Percentiles rank a stretch among this genome's conserved stretches.
phyloP scores from a whole-genome alignment of 2,797 vertebrate genomes.

The Myotis myotis region DNA sequence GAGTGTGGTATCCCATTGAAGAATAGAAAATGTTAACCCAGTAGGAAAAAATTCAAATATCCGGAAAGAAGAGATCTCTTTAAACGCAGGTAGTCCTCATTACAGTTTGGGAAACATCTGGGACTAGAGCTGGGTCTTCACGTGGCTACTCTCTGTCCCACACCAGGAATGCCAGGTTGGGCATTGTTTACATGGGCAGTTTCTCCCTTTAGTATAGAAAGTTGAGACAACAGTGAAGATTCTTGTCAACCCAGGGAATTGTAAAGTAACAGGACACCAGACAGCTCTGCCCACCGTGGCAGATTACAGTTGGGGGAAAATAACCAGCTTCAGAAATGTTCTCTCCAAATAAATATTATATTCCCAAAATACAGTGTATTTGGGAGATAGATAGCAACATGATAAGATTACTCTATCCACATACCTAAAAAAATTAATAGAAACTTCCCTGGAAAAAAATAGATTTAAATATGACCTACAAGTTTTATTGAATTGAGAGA shows the following conservation, averaged over 20 bases:
- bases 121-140: neutral
- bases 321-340: neutral
- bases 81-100: neutral
- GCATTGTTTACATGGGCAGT: neutral
- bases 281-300: neutral
- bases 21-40: neutral
- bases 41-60: neutral
- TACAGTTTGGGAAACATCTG: neutral
- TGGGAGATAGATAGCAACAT: neutral
- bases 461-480: neutral
- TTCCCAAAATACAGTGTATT: neutral
- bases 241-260: neutral
- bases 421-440: neutral
- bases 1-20: neutral
- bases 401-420: neutral
- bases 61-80: neutral
- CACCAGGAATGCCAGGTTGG: neutral
- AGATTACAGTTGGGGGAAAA: neutral
- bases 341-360: neutral
- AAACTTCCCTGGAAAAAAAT: neutral
- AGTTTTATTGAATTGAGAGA: neutral
- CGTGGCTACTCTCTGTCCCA: neutral
- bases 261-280: neutral
- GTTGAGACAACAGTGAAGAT: neutral
- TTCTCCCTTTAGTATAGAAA: neutral